Percentiles rank a stretch among this genome's conserved stretches.
These are phyloP conservation scores for Apaloderma vittatum DNA, from an alignment of 2,113 vertebrate species.

Conservation along the genomic window DNA sequence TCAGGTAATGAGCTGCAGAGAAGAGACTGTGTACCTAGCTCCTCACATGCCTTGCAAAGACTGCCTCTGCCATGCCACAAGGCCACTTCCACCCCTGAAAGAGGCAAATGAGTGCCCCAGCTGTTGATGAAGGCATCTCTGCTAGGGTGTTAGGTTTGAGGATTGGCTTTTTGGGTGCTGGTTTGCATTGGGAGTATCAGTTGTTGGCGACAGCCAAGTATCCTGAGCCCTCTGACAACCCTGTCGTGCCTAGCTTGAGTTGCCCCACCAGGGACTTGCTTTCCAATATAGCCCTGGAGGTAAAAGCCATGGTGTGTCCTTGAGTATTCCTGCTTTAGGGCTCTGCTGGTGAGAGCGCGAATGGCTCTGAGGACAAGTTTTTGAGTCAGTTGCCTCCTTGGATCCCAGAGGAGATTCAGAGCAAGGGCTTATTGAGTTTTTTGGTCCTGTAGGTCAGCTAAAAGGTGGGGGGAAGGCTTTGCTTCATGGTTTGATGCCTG, in stretches of 20 bases:
- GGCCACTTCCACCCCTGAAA: background rate
- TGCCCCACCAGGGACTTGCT: background rate
- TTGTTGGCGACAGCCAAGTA: background rate
- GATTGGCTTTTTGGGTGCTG: background rate
- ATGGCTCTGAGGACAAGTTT: background rate
- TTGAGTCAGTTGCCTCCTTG: accelerated
- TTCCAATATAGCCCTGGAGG: background rate
- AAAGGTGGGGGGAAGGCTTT: background rate
- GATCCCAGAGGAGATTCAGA: background rate
- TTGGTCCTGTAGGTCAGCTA: background rate
- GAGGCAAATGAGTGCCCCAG: background rate
- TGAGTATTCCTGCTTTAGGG: background rate
- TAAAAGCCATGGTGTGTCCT: background rate
- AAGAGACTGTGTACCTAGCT: background rate
- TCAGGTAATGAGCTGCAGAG: background rate
- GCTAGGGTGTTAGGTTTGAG: background rate
- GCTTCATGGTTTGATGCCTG: background rate
- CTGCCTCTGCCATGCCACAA: accelerated
- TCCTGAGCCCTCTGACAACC: background rate
- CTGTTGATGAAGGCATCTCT: background rate
- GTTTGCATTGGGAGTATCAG: background rate
- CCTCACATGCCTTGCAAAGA: background rate
- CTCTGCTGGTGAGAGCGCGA: background rate
- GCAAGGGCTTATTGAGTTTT: background rate
- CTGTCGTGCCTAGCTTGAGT: background rate